Evolutionary conservation across 2,888 invertebrate genomes (phyloP), one percentile per base, ranked within the genome.

Genomic region (Schrankia costaestrigalis): DNA sequence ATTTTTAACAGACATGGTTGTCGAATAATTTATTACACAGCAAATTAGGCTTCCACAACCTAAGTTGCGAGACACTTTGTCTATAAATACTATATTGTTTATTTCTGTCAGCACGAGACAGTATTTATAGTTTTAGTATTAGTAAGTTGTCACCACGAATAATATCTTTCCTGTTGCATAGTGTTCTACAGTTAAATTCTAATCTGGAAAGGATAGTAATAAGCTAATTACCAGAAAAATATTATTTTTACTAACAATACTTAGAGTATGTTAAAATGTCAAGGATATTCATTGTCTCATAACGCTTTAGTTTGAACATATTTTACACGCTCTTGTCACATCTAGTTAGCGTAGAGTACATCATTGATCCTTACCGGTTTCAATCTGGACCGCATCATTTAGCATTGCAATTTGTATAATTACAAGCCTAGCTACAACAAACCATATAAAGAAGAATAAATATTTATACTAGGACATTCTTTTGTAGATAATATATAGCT

Each of bases 341-440:
- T 71, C 71, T 39, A 69, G 65, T 52, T 46, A 45, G 33, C 44
- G 40, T 26, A 42, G 55, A 9, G n/a, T 34, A 34, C 17, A 25
- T 34, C 29, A 25, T 12, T 28, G 31, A n/a, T 17, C 32, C 22
- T 33, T 61, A 56, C 66, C 48, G 35, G 60, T 59, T 54, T 43
- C 58, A 65, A 68, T 71, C 69, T 62, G 56, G 25, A 39, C 55
- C 12, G 58, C 61, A 55, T 65, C 65, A 63, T 69, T 73, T 62
- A 55, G 43, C 48, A 41, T 51, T 43, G 50, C 56, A 54, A 64
- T 59, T 62, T 57, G 53, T 59, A 44, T 68, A 67, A 66, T 66
- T 61, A 40, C 47, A 53, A 35, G 47, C 51, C 56, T 56, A 47
- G 52, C 39, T 26, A 13, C 23, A 32, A 47, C 42, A 40, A 19